Evolutionary conservation across 2,113 vertebrate species (phyloP).

Genomic region (Pyxicephalus adspersus): DNA sequence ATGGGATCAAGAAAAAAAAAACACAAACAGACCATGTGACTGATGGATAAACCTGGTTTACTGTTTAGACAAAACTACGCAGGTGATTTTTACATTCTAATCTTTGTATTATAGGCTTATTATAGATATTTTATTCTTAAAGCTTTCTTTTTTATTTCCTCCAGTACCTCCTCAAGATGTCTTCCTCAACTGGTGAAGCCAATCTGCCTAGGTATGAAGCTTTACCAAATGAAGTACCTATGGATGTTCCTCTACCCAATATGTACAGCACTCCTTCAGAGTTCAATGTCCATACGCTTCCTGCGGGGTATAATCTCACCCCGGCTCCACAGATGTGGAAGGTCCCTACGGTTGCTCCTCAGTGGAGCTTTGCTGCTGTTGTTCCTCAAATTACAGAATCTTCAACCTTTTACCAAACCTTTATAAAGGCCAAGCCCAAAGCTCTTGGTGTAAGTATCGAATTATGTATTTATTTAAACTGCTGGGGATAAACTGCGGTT

Average conservation of each 20-base stretch:
- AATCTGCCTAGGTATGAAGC: not conserved
- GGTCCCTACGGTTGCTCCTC: conserved; percentile 20
- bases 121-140: not conserved
- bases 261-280: not conserved
- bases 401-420: conserved; percentile 15
- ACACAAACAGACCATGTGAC: not conserved
- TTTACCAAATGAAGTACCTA: not conserved
- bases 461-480: too few relatives aligned
- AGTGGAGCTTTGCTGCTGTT: conserved; percentile 30
- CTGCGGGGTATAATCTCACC: not conserved
- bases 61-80: too few relatives aligned
- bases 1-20: not conserved
- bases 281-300: not conserved
- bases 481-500: too few relatives aligned
- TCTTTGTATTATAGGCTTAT: not conserved
- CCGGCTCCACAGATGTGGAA: conserved; percentile 5
- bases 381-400: conserved; percentile 31
- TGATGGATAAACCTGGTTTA: not conserved
- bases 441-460: conserved; percentile 16
- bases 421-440: conserved; percentile 13
- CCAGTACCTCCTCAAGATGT: not conserved
- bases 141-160: not conserved
- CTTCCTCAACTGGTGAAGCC: not conserved
- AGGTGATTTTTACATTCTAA: too few relatives aligned
- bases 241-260: not conserved